These are phyloP conservation scores for Lingula anatina DNA, from an alignment of 2,888 invertebrate genomes.

Conservation along the genomic window DNA sequence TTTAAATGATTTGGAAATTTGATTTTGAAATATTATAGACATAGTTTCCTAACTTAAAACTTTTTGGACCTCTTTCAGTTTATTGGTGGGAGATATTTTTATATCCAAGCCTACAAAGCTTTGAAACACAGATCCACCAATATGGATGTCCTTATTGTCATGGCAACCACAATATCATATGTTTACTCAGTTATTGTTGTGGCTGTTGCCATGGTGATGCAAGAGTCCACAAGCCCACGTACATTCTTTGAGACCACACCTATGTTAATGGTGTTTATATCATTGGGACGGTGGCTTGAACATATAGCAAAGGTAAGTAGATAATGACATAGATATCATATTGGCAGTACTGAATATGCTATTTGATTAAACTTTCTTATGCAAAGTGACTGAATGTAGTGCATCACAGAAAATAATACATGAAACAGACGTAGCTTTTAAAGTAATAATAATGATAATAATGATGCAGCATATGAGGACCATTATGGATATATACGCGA, in stretches of 20 bases:
- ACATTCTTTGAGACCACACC: conserved; percentile 99
- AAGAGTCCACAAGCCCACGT: conserved; percentile 77
- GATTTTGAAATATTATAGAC: too few relatives aligned
- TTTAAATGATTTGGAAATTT: too few relatives aligned
- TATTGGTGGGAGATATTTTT: conserved; percentile 94
- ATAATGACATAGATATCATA: too few relatives aligned
- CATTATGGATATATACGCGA: too few relatives aligned
- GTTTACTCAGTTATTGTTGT: conserved; percentile 72
- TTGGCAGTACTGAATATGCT: too few relatives aligned
- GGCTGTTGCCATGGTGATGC: conserved; percentile 71
- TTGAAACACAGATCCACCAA: conserved; percentile 87
- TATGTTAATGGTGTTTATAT: conserved; percentile 96
- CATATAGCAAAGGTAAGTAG: conserved; percentile 83
- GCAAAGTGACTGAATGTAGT: too few relatives aligned
- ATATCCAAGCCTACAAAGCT: conserved; percentile 88
- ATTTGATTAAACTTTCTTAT: too few relatives aligned
- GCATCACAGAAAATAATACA: too few relatives aligned
- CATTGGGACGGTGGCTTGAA: conserved; percentile 94
- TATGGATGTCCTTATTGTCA: conserved; percentile 98
- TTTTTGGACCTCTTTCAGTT: conserved; percentile 63
- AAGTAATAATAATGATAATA: too few relatives aligned
- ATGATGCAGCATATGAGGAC: too few relatives aligned
- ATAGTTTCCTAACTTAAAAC: too few relatives aligned
- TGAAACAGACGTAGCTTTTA: too few relatives aligned
- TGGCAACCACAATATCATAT: conserved; percentile 95